Evolutionary conservation across 2,797 vertebrate species (phyloP), one percentile per base, ranked within the genome.

Genomic region (Pangasius djambal): DNA sequence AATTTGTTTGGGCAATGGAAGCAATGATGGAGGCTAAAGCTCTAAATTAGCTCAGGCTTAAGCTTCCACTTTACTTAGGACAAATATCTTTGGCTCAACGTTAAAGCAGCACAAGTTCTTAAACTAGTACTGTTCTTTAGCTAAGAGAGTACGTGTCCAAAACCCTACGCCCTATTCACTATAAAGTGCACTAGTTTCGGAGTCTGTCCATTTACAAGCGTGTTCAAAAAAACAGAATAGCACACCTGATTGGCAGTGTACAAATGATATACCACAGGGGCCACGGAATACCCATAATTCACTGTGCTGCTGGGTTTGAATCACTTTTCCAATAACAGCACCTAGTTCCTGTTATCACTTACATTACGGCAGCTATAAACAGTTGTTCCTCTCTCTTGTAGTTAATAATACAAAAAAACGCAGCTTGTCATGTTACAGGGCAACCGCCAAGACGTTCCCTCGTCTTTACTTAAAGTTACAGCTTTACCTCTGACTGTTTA

Each of bases 1-100:
- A n/a, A 28, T 63, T 74, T 88, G 87, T 83, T 83, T 88, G 37
- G 10, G 37, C 61, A 50, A 20, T 52, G 37, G 65, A 44, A 7
- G 67, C 63, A 57, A 40, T 40, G 5, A 55, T 55, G 63, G 52
- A 37, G n/a, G n/a, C 28, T 55, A 55, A 57, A 34, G 31, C 4
- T 37, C 9, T 20, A 37, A 61, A 37, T 37, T 25, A 37, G 4
- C 40, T 48, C 61, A 40, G 34, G 59, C 34, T 83, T 81, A n/a
- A 65, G 61, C 82, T 84, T 50, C 31, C 25, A 84, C 44, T 37
- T 52, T 55, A 69, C 25, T 6, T 50, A 52, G 15, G 55, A 13
- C 22, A 84, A 52, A 44, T 83, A 83, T 50, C 37, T 61, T 63
- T 40, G 34, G 34, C 7, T 13, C 6, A 25, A 16, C 6, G 55